Base-by-base conservation (phyloP, 2,113 vertebrate genomes). In the Apus apus region DNA sequence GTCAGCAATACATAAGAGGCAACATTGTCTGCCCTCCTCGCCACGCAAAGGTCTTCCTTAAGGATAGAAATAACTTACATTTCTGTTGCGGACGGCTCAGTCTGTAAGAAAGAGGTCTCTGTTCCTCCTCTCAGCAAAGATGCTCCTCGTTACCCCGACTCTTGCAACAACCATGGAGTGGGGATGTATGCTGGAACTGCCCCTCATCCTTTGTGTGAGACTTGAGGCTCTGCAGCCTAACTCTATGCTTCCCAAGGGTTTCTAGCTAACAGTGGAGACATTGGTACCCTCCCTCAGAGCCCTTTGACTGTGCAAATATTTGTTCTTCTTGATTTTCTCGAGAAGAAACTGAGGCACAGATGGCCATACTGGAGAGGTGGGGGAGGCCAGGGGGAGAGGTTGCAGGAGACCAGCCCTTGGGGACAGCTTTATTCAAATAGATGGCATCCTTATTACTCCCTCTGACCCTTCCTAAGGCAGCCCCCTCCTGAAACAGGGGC, bases 31-130 rank as follows among this genome's bases (percentile, higher is more conserved):
- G 81, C 77, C 74, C 60, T 94, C 78, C 89, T 96, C 74, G 66
- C 96, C 94, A 96, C 1, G 97, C 93, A 96, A 95, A 97, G 93
- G 92, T 96, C 97, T 97, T 97, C 95, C 97, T 98, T 96, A 98
- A 96, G 97, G 97, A 97, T 88, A 97, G 98, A 98, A 98, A 98
- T 98, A 98, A 97, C 97, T 98, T 96, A 93, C 97, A 98, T 98
- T 98, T 98, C 98, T 98, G 96, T 76, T 94, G 91, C 8, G 26
- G 93, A 93, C 58, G 62, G 94, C 95, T 97, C 90, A 85, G 93
- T 89, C 60, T 97, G 51, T 97, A 94, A 98, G 96, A 98, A 98
- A 97, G 96, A 95, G 84, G 72, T 76, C 97, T 98, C 96, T 98
- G 98, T 98, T 98, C 89, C 82, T 94, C 68, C 81, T 90, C 90